Percentiles rank a stretch among this genome's conserved stretches.
Conservation (phyloP, 2,113 vertebrate species). For the Eclectus roratus region DNA sequence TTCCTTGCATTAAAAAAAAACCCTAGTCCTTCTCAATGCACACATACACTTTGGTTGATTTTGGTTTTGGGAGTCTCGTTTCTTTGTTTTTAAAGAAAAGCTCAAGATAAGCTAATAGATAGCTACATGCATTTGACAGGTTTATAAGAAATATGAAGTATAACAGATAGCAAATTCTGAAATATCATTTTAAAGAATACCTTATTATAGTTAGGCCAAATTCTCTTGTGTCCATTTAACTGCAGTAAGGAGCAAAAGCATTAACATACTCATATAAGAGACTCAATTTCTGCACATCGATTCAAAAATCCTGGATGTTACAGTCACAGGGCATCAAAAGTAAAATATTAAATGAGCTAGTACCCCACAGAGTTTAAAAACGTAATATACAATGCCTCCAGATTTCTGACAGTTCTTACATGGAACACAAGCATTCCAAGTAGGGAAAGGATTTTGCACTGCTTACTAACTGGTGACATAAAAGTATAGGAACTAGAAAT, state of each 20-base stretch:
- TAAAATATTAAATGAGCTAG: not conserved
- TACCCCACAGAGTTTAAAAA: not conserved
- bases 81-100: not conserved
- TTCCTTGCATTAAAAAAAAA: not conserved
- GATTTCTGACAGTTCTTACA: not conserved
- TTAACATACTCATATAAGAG: not conserved
- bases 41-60: not conserved
- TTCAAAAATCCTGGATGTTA: not conserved
- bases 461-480: not conserved
- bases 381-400: rapidly evolving
- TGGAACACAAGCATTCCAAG: rapidly evolving
- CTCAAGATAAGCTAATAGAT: not conserved
- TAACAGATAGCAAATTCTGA: not conserved
- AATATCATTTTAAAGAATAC: not conserved
- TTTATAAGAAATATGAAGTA: not conserved
- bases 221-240: not conserved
- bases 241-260: not conserved
- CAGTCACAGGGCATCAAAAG: not conserved
- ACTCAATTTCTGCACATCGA: not conserved
- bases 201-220: not conserved
- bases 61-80: not conserved
- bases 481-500: not conserved
- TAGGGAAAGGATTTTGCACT: not conserved
- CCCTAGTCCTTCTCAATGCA: not conserved
- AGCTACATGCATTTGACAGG: not conserved